A percentile compares a stretch with the other conserved stretches of the same genome.
Evolutionary conservation across 2,113 vertebrate species (phyloP).

Genomic region (Pygoscelis adeliae): DNA sequence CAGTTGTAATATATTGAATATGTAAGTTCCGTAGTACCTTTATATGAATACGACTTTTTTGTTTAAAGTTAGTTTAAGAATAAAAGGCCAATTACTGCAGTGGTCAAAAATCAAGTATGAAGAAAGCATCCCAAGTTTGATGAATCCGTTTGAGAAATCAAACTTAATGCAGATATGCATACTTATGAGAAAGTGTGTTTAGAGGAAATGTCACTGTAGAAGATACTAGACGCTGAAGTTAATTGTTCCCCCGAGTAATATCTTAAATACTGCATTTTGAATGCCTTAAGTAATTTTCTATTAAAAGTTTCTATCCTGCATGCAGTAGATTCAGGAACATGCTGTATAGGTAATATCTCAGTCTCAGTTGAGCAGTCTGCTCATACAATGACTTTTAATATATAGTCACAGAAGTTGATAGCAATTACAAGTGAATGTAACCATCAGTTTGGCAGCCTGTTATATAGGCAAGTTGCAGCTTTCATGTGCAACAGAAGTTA

Average conservation of each 20-base stretch:
- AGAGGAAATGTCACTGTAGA: neutral
- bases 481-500: neutral
- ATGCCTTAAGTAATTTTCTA: neutral
- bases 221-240: neutral
- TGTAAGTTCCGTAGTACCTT: neutral
- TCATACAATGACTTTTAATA: neutral
- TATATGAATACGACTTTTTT: neutral
- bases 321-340: neutral
- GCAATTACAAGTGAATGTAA: neutral
- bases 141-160: neutral
- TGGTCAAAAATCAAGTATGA: neutral
- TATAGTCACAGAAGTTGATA: neutral
- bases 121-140: neutral
- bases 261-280: neutral
- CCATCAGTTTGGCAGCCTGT: neutral
- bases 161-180: neutral
- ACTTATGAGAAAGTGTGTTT: neutral
- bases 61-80: neutral
- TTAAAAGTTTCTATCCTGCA: neutral
- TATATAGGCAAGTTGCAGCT: neutral
- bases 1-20: neutral
- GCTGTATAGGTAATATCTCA: neutral
- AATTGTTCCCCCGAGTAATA: neutral
- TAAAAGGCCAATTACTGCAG: neutral
- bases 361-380: neutral